phyloP scores from a whole-genome alignment of 2,797 vertebrate species.

The Rousettus madagascariensis region DNA sequence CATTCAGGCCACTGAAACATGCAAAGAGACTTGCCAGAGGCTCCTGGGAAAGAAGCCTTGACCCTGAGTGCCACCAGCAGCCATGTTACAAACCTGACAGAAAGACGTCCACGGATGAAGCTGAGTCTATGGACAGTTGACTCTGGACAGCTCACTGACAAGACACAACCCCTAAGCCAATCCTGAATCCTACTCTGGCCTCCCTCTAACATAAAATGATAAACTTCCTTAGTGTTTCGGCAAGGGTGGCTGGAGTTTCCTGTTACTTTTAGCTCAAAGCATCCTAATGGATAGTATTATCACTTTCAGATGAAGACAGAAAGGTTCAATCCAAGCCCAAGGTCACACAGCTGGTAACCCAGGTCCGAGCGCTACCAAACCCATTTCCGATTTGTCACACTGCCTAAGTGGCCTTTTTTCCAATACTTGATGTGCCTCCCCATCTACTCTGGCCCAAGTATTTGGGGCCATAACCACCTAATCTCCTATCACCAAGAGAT shows the following conservation, averaged over 20 bases:
- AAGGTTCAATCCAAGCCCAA: neutral
- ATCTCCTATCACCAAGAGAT: neutral
- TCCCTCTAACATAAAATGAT: neutral
- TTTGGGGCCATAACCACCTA: neutral
- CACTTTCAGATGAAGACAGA: neutral
- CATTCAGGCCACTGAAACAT: neutral
- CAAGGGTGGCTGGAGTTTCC: neutral
- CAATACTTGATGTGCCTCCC: neutral
- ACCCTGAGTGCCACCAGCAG: neutral
- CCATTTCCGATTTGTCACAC: neutral
- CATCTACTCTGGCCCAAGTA: neutral
- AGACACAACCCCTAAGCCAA: neutral
- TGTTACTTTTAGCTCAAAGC: neutral
- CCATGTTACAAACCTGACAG: neutral
- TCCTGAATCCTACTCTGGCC: neutral
- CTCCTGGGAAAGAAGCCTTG: neutral
- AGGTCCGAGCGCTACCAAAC: neutral
- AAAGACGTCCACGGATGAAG: neutral
- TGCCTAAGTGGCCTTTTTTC: neutral
- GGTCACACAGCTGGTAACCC: neutral
- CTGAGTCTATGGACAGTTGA: neutral
- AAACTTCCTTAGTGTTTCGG: neutral
- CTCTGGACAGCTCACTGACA: neutral
- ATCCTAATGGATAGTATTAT: neutral
- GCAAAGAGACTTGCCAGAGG: neutral